Base-by-base conservation (phyloP, 1,140 invertebrate species). In the Cydia splendana region DNA sequence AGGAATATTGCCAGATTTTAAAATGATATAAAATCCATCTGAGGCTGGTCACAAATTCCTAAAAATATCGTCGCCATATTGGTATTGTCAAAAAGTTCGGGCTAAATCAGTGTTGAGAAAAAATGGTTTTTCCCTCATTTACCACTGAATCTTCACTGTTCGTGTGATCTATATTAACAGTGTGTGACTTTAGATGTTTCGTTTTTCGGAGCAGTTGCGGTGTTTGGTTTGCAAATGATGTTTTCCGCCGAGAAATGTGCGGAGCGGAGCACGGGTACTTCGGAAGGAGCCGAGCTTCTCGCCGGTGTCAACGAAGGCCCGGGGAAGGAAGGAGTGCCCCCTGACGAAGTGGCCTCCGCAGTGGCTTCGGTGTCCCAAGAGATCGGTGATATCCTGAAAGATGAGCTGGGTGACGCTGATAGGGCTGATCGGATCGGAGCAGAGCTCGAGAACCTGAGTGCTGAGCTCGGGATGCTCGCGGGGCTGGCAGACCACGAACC, bases 11-110 rank as follows among this genome's bases (percentile, higher is more conserved):
- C 87, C 82, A 86, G 74, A 75, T 18, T 28, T 18, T 81, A 86
- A 82, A 89, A 80, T 80, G 79, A 82, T 80, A 85, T 80, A 76
- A 83, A 85, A 83, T 85, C 84, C 81, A 77, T 65, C 78, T 77
- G 80, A 83, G 82, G 82, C 89, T 90, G 87, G 87, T 89, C 88
- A 91, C 83, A 91, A 91, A 83, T 91, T 90, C 85, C 89, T 92
- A 92, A 91, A 92, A 92, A 91, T 92, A 91, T 79, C 90, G 91
- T 90, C 91, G 91, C 91, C 91, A 92, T 92, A 92, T 92, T 92
- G 90, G 91, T 90, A 92, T 92, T 92, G 90, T 92, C 91, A 92
- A 92, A 92, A 90, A 88, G 80, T 89, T 88, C 88, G 84, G 81
- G 83, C 86, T 87, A 84, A 81, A 87, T 88, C 86, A 85, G 86